phyloP scores from a whole-genome alignment of 2,797 vertebrate species.

The Meriones psammophilus region DNA sequence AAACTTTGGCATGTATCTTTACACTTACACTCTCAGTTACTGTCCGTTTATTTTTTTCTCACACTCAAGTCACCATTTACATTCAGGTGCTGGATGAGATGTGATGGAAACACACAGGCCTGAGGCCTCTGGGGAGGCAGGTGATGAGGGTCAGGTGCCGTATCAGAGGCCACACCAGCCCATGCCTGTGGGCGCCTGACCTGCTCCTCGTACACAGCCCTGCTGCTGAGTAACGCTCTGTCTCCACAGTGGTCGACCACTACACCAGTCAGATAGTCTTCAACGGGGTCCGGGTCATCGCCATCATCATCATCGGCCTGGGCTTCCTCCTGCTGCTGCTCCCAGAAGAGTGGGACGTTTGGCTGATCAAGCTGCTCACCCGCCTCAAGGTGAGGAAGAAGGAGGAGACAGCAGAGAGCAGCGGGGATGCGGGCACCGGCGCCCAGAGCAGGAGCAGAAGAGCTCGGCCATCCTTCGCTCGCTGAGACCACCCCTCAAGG shows the following conservation, averaged over 20 bases:
- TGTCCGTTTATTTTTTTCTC: neutral
- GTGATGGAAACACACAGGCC: neutral
- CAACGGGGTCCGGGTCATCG: constrained; percentile 97
- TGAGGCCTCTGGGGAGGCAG: neutral
- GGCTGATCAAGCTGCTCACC: constrained; percentile 94
- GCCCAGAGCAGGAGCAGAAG: constrained; percentile 92
- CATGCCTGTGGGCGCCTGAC: no score
- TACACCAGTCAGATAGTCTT: constrained; percentile 97
- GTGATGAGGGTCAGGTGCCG: no score
- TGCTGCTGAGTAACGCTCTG: constrained; percentile 55
- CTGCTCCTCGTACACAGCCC: no score
- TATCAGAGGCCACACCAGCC: neutral
- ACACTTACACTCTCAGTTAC: neutral
- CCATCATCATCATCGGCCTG: constrained; percentile 97
- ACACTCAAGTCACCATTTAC: neutral
- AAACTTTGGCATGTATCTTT: neutral
- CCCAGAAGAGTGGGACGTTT: constrained; percentile 98
- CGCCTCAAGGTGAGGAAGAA: constrained; percentile 94
- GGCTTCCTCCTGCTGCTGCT: constrained; percentile 97
- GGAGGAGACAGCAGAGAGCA: constrained; percentile 92
- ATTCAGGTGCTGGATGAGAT: neutral
- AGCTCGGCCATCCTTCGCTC: constrained; percentile 93
- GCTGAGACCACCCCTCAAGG: constrained; percentile 88
- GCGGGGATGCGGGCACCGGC: constrained; percentile 89
- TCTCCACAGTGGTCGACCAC: constrained; percentile 94